Base-by-base conservation (phyloP, 2,113 vertebrate genomes). In the Tympanuchus pallidicinctus region DNA sequence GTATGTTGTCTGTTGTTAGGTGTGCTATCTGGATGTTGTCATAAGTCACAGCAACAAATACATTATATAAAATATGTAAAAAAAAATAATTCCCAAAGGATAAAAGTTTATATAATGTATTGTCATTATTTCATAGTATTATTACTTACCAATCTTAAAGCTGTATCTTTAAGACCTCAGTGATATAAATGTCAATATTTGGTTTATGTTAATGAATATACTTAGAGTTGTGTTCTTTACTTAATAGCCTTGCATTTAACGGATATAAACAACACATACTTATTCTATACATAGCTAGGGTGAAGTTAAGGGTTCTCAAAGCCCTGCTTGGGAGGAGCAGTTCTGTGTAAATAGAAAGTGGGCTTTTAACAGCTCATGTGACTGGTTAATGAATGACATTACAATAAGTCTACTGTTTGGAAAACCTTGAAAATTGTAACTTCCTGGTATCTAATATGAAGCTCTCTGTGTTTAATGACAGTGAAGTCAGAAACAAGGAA, bases 371-470 rank as follows among this genome's bases (percentile, higher is more conserved):
- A 77, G 66, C 71, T 92, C 89, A 74, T 27, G 65, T 6, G 3
- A 82, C 76, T 59, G 32, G 91, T 95, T 96, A 96, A 95, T 95
- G 38, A 96, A 32, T 90, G 91, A 96, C 85, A 85, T 52, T 42
- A 38, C 42, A 77, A 2, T 2, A 66, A 48, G 50, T 42, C 28
- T 85, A 32, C 47, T 92, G 79, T 86, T 84, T 54, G 63, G 48
- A 86, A 93, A 90, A 91, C 80, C 75, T 89, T 75, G 67, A 81
- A 5, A 81, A 89, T 27, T 27, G 10, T 14, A 76, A 88, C 72
- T 95, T 89, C 72, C 69, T 67, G 42, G 2, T 70, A 42, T 65
- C 69, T 63, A 45, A 17, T n/a, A 42, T 4, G 25, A 24, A 73
- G 54, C 2, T 4, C 8, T 57, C 2, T 11, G 28, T 2, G 5